Base-by-base conservation (phyloP, 2,797 vertebrate species). In the Bovichtus diacanthus region DNA sequence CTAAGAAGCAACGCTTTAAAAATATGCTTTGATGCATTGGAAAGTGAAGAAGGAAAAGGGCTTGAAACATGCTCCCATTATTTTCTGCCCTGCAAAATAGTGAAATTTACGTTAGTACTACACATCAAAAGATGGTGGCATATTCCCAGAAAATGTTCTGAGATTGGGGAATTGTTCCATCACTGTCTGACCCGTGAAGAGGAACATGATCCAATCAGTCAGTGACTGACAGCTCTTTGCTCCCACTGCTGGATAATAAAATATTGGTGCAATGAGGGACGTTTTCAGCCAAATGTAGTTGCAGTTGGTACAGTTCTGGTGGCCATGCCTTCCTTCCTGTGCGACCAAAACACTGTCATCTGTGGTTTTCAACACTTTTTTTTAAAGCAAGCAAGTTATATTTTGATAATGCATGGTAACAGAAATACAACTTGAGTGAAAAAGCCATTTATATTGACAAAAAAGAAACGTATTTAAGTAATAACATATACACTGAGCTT, bases 191-290 rank as follows among this genome's bases (percentile, higher is more conserved):
- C 53, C 29, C 50, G 56, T 56, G 34, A 68, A 51, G 23, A 62
- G 21, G 15, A 76, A 59, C 63, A 61, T 21, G 62, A 70, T 55
- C 43, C 49, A 78, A 23, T 74, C 58, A 49, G 29, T 60, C 68
- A 70, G 60, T 68, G 60, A 70, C 49, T 68, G 78, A 36, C 41
- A 61, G 63, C 43, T 60, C 46, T 74, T 82, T 72, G 9, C 19
- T 9, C 27, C 11, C 15, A 31, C 16, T 72, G 16, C 54, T 80
- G n/a, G n/a, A 51, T 47, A 31, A 71, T 66, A 25, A 66, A 82
- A 25, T 70, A 16, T 21, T 60, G 29, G 25, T 54, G 9, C 68
- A 41, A 50, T 62, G 15, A 77, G n/a, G n/a, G 47, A 38, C 3
- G n/a, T 27, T 71, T 60, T 41, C 36, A 60, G 16, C 29, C 5